A percentile compares a stretch with the other conserved stretches of the same genome.
phyloP scores from a whole-genome alignment of 2,113 vertebrate genomes.

The Macheiramphus alcinus region DNA sequence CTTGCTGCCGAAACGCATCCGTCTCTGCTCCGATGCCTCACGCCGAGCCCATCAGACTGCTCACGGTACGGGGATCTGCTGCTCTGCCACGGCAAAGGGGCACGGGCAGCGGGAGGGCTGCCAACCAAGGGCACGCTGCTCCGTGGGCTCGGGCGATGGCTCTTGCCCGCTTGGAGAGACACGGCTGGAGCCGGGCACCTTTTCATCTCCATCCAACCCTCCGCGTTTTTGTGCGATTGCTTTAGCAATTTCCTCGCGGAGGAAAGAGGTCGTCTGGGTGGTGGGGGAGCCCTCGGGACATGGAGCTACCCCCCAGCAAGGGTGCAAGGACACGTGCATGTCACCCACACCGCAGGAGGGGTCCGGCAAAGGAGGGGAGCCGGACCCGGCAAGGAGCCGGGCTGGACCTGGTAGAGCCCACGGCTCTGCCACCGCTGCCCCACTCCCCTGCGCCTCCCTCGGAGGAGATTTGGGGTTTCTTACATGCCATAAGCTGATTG shows the following conservation, averaged over 20 bases:
- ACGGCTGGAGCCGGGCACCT: accelerated
- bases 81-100: background rate
- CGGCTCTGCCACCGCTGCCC: background rate
- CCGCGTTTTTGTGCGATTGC: accelerated
- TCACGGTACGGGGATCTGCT: background rate
- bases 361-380: background rate
- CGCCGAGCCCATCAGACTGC: background rate
- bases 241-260: accelerated
- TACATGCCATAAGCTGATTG: conserved; percentile 47
- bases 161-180: background rate
- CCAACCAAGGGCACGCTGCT: background rate
- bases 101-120: background rate
- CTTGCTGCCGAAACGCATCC: background rate
- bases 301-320: background rate
- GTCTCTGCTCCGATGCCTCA: background rate
- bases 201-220: accelerated
- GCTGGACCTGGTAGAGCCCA: background rate
- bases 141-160: background rate
- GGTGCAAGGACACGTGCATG: accelerated
- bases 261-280: background rate
- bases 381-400: accelerated
- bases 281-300: background rate
- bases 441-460: background rate
- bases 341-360: background rate
- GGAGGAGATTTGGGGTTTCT: conserved; percentile 62